These are phyloP conservation scores for Quiscalus mexicanus DNA, from an alignment of 2,113 vertebrate genomes.

Conservation along the genomic window DNA sequence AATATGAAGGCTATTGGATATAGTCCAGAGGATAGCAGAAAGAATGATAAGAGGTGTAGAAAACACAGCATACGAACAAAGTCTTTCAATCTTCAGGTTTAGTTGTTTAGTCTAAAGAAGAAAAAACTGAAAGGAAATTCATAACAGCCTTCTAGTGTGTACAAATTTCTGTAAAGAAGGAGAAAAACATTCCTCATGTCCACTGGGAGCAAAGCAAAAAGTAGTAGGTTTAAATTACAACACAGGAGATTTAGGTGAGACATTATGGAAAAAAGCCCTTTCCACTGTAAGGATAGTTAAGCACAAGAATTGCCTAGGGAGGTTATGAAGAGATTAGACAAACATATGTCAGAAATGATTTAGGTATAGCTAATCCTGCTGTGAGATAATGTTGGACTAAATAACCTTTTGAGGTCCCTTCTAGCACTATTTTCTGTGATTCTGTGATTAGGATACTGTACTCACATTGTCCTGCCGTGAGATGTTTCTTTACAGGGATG, in stretches of 20 bases:
- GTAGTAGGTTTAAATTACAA: slow-evolving; percentile 62
- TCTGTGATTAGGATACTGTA: slow-evolving; percentile 17
- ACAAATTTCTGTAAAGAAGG: slow-evolving; percentile 34
- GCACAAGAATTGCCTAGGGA: slow-evolving; percentile 63
- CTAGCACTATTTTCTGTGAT: slow-evolving; percentile 41
- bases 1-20: not conserved
- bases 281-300: slow-evolving; percentile 66
- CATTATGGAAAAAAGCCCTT: slow-evolving; percentile 51
- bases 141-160: slow-evolving; percentile 14
- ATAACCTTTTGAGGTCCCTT: slow-evolving; percentile 60
- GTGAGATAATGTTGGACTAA: slow-evolving; percentile 58
- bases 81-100: slow-evolving; percentile 43
- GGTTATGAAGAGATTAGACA: slow-evolving; percentile 72
- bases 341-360: slow-evolving; percentile 71
- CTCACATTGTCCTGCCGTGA: not conserved
- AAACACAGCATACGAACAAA: not conserved
- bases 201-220: slow-evolving; percentile 37
- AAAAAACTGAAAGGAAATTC: slow-evolving; percentile 1
- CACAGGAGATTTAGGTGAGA: slow-evolving; percentile 68
- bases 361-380: slow-evolving; percentile 60
- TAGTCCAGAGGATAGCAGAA: slow-evolving; percentile 2
- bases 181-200: slow-evolving; percentile 52
- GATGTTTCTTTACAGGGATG: not conserved
- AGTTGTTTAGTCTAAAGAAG: slow-evolving; percentile 43
- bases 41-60: slow-evolving; percentile 14